These are phyloP conservation scores for Scaptomyza cyrtandrae DNA, from an alignment of 2,888 invertebrate species.

Conservation along the genomic window DNA sequence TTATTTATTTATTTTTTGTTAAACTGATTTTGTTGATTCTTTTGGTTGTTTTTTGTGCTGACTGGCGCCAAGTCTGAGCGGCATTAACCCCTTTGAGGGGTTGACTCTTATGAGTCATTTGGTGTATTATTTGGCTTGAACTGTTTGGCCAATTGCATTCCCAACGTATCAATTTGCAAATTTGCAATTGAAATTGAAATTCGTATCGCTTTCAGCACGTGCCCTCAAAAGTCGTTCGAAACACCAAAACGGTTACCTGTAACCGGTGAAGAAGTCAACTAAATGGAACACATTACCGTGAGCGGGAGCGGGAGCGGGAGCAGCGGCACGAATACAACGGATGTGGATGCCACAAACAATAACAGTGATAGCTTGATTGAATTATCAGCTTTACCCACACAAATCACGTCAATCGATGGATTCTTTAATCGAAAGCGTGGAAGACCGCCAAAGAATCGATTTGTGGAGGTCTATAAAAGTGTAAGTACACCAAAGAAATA, in stretches of 20 bases:
- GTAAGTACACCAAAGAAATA: constrained; percentile 85
- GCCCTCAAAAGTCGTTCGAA: constrained; percentile 20
- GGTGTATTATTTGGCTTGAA: background rate
- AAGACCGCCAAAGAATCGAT: constrained; percentile 97
- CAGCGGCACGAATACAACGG: constrained; percentile 26
- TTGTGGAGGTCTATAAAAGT: constrained; percentile 96
- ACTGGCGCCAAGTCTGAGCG: constrained; percentile 44
- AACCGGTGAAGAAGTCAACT: background rate
- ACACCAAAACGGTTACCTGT: background rate
- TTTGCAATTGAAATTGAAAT: constrained; percentile 35
- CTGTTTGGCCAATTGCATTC: constrained; percentile 48
- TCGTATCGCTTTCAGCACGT: constrained; percentile 38
- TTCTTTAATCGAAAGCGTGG: constrained; percentile 97
- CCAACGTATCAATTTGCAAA: constrained; percentile 61
- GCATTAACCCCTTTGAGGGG: constrained; percentile 13
- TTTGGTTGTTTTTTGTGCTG: constrained; percentile 38
- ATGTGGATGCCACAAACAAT: constrained; percentile 30
- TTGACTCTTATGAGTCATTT: constrained; percentile 37
- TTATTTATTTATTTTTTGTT: background rate
- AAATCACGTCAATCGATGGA: constrained; percentile 91
- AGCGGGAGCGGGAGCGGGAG: background rate
- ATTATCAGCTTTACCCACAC: constrained; percentile 59
- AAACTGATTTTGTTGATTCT: background rate
- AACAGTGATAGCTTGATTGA: constrained; percentile 30
- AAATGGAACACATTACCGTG: constrained; percentile 36